A percentile compares a stretch with the other conserved stretches of the same genome.
Conservation (phyloP, 1,140 invertebrate genomes). For the Drosophila parabipectinata region DNA sequence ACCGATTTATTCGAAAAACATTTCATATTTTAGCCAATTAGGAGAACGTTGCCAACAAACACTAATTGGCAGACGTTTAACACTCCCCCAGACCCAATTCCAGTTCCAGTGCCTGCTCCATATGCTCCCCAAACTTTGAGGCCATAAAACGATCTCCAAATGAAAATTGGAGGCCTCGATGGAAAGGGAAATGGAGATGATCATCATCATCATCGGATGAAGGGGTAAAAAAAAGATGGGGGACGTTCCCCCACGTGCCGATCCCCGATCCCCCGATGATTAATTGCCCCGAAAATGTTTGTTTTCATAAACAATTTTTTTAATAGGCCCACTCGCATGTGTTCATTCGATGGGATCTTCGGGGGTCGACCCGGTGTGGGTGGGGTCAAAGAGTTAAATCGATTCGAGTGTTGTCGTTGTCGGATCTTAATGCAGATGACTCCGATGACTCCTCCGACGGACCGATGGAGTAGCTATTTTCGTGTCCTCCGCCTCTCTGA, state of each 20-base stretch:
- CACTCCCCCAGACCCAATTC: constrained; percentile 36
- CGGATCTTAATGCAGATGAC: constrained; percentile 71
- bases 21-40: constrained; percentile 79
- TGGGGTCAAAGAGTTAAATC: constrained; percentile 80
- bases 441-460: constrained; percentile 42
- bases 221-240: constrained; percentile 22
- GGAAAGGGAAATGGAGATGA: constrained; percentile 50
- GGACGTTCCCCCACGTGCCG: constrained; percentile 62
- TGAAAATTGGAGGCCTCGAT: constrained; percentile 60
- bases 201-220: constrained; percentile 46
- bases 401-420: constrained; percentile 70
- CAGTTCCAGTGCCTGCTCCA: background rate
- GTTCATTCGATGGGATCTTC: constrained; percentile 21
- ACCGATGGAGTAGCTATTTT: constrained; percentile 32
- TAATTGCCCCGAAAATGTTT: constrained; percentile 77
- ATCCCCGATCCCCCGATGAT: constrained; percentile 58
- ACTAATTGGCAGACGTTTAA: constrained; percentile 80
- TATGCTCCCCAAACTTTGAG: background rate
- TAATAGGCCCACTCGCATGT: constrained; percentile 66
- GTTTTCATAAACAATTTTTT: constrained; percentile 83
- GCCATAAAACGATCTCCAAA: constrained; percentile 47
- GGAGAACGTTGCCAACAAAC: constrained; percentile 48
- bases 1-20: constrained; percentile 57
- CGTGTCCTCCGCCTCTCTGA: constrained; percentile 54
- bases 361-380: constrained; percentile 33